phyloP scores from a whole-genome alignment of 1,140 invertebrate genomes.

The Pollicipes pollicipes region DNA sequence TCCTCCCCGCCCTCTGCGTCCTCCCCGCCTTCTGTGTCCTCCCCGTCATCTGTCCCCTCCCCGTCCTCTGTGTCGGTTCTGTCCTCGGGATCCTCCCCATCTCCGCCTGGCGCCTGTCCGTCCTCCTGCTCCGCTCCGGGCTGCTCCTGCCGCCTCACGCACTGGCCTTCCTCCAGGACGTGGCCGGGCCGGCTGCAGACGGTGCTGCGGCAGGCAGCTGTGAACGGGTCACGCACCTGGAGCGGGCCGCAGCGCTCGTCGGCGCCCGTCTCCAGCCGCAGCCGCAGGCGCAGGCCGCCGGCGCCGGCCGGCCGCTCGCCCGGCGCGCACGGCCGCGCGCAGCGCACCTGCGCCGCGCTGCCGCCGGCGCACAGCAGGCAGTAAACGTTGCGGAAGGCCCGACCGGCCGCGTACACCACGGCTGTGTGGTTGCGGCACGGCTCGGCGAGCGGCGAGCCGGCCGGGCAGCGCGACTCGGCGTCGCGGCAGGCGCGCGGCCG shows the following conservation, averaged over 20 bases:
- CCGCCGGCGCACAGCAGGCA: neutral
- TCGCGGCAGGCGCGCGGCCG: neutral
- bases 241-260: neutral
- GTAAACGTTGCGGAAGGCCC: neutral
- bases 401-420: neutral
- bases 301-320: neutral
- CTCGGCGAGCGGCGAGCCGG: neutral
- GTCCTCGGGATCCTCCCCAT: too few species aligned
- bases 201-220: neutral
- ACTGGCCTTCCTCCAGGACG: neutral
- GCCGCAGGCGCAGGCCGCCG: neutral
- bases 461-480: neutral
- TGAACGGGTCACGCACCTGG: neutral
- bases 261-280: neutral
- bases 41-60: neutral
- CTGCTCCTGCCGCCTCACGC: too few species aligned
- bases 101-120: neutral
- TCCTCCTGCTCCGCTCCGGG: neutral
- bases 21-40: neutral
- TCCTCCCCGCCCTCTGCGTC: neutral
- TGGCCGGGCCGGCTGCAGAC: neutral
- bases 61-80: too few species aligned
- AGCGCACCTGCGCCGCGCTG: neutral
- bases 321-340: neutral
- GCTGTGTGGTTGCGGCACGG: neutral